Evolutionary conservation across 2,888 invertebrate genomes (phyloP), one percentile per base, ranked within the genome.

Genomic region (Sussaba pulchella): DNA sequence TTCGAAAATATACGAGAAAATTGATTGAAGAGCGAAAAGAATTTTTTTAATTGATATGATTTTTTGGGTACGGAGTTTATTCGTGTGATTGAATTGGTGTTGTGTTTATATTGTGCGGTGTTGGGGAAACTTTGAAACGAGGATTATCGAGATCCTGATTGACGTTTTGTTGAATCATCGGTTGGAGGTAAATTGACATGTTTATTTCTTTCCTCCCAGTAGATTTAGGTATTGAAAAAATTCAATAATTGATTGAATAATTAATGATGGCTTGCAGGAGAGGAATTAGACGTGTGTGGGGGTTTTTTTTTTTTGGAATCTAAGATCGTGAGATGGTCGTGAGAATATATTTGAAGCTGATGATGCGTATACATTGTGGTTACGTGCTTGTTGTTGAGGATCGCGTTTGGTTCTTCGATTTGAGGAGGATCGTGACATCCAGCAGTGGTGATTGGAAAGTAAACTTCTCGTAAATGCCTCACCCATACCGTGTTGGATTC

Each of bases 371-470:
- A 10, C n/a, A 64, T 57, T 61, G 45, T 64, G 45, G 12, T 71
- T 71, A 57, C 47, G 66, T 66, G 66, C 39, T 45, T 36, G 21
- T n/a, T 17, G 2, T 36, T 39, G 63, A 12, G 52, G 26, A 64
- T 69, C 36, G 64, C 6, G 31, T 2, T 31, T 31, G 61, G 8
- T 57, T n/a, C 43, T n/a, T 24, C 31, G 41, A 41, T 59, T 73
- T 69, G 47, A 36, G 57, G 26, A 26, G 31, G 57, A 54, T 73
- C 76, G 69, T 73, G 67, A 67, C 67, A 57, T 69, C 47, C 71
- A 59, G 50, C 67, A 36, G 69, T 47, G 70, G 59, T 64, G 66
- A 78, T 82, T 78, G 61, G 78, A 82, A 82, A 78, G 81, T 82
- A 74, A 75, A 78, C 66, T 75, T 66, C 45, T 47, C 61, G 61